Evolutionary conservation across 2,888 invertebrate genomes (phyloP).

Genomic region (Norana najaformis): DNA sequence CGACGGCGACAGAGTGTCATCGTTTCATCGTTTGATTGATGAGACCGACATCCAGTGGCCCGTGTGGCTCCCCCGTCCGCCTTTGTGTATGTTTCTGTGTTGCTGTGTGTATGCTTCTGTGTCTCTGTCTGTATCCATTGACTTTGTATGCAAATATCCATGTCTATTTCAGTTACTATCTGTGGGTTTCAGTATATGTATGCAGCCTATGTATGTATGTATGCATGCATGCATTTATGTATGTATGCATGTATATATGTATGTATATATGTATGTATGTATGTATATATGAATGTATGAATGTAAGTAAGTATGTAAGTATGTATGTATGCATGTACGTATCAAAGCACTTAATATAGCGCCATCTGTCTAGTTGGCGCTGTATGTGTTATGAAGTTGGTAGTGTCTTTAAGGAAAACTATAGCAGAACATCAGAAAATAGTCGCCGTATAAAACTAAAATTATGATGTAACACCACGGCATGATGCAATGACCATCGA

Average conservation of each 20-base stretch:
- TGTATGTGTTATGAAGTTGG: too few relatives aligned
- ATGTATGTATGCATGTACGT: too few relatives aligned
- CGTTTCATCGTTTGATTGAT: conserved; percentile 13
- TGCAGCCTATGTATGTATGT: not conserved
- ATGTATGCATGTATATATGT: not conserved
- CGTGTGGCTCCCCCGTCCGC: not conserved
- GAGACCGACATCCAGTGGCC: not conserved
- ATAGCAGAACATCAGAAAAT: too few relatives aligned
- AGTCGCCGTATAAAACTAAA: too few relatives aligned
- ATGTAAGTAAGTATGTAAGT: too few relatives aligned
- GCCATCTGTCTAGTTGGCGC: too few relatives aligned
- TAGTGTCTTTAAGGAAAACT: too few relatives aligned
- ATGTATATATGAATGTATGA: too few relatives aligned
- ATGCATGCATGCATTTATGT: not conserved
- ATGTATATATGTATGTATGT: not conserved
- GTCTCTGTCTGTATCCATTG: not conserved
- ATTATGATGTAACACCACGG: too few relatives aligned
- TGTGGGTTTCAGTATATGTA: not conserved
- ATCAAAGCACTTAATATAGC: too few relatives aligned
- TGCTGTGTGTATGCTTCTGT: not conserved
- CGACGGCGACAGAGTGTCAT: not conserved
- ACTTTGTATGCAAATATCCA: not conserved
- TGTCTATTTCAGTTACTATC: not conserved
- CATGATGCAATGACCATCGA: too few relatives aligned
- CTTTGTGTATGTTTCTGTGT: not conserved